phyloP scores from a whole-genome alignment of 2,113 vertebrate species.

The Tragelaphus buxtoni region DNA sequence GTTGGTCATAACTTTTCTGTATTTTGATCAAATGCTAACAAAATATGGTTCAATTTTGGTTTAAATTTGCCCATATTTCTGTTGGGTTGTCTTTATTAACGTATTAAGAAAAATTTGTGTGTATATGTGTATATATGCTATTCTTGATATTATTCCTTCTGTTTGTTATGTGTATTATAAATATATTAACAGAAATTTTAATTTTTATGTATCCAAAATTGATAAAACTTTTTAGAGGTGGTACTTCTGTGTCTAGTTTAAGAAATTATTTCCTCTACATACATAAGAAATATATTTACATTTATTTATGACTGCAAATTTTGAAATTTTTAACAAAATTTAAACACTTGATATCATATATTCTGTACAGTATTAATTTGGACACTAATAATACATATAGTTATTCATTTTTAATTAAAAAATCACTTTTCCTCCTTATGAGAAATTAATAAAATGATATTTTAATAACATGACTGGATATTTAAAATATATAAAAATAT shows the following conservation, averaged over 20 bases:
- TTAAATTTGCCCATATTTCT: neutral
- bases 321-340: neutral
- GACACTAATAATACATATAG: no score
- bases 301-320: neutral
- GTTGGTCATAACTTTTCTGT: neutral
- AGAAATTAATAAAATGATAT: no score
- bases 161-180: neutral
- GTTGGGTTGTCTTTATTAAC: neutral
- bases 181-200: neutral
- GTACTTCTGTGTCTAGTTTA: neutral
- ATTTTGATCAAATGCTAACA: neutral
- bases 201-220: neutral
- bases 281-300: neutral
- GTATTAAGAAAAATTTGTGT: neutral
- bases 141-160: neutral
- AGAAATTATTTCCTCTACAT: neutral
- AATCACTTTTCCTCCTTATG: no score
- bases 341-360: neutral
- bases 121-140: neutral
- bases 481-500: neutral
- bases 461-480: no score
- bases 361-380: neutral
- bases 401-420: no score
- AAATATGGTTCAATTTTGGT: neutral
- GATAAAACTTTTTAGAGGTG: neutral